Evolutionary conservation across 2,888 invertebrate species (phyloP).

Genomic region (Nomada goodeniana): DNA sequence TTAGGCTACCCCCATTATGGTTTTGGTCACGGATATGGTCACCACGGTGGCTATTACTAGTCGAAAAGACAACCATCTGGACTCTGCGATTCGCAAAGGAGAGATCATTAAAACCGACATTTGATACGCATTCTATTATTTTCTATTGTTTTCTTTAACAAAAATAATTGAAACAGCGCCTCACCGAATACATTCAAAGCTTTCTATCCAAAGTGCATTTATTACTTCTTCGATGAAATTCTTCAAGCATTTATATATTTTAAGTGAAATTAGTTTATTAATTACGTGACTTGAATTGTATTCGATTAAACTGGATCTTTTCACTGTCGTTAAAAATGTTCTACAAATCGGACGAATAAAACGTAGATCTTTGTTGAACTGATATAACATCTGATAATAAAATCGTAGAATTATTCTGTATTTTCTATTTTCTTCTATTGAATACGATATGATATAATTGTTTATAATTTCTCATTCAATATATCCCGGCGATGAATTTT

Average conservation of each 20-base stretch:
- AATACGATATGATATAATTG: neutral
- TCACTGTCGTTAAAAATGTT: slow-evolving; percentile 17
- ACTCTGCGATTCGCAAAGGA: slow-evolving; percentile 37
- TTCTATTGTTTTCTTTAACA: slow-evolving; percentile 19
- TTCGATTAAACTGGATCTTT: neutral
- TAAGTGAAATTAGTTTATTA: neutral
- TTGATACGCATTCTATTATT: slow-evolving; percentile 12
- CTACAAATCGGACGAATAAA: slow-evolving; percentile 29
- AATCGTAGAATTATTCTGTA: neutral
- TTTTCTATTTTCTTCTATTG: neutral
- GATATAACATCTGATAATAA: neutral
- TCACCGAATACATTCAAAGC: neutral
- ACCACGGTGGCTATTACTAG: slow-evolving; percentile 61
- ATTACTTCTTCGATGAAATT: neutral
- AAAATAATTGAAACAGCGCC: slow-evolving; percentile 1
- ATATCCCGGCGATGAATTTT: neutral
- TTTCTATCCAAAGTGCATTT: slow-evolving; percentile 21
- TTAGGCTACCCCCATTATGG: slow-evolving; percentile 74
- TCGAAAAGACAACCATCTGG: slow-evolving; percentile 39
- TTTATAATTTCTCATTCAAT: neutral
- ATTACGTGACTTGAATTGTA: neutral
- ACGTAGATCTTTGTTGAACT: slow-evolving; percentile 16
- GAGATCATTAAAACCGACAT: slow-evolving; percentile 24
- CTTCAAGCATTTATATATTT: neutral
- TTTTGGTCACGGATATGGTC: slow-evolving; percentile 74